These are phyloP conservation scores for Actias luna DNA, from an alignment of 2,888 invertebrate species.

Conservation along the genomic window DNA sequence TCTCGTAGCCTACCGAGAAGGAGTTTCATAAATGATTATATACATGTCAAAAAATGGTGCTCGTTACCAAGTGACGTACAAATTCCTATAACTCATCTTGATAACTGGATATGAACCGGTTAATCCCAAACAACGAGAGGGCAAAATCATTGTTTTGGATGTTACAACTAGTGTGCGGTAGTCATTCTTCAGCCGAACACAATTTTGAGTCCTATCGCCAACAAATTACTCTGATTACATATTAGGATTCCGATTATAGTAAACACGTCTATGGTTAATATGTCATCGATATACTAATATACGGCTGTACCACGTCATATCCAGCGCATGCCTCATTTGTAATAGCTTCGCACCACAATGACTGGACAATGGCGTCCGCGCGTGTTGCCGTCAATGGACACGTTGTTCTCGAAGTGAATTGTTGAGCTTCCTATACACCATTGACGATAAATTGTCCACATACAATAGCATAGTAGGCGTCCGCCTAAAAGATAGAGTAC, in stretches of 20 bases:
- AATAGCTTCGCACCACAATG: constrained; percentile 34
- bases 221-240: background rate
- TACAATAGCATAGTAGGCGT: constrained; percentile 68
- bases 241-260: background rate
- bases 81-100: too few relatives aligned
- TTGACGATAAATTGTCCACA: constrained; percentile 69
- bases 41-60: too few relatives aligned
- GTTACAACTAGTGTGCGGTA: too few relatives aligned
- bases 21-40: too few relatives aligned
- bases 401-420: constrained; percentile 62
- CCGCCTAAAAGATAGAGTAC: constrained; percentile 32
- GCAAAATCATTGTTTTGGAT: too few relatives aligned
- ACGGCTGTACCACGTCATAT: constrained; percentile 36
- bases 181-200: too few relatives aligned
- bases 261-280: background rate
- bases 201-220: too few relatives aligned
- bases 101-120: too few relatives aligned
- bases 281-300: constrained; percentile 31
- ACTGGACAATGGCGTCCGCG: constrained; percentile 46
- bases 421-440: constrained; percentile 52
- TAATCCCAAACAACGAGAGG: too few relatives aligned
- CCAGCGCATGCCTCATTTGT: constrained; percentile 58
- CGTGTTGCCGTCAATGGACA: constrained; percentile 50
- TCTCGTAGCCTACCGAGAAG: too few relatives aligned
- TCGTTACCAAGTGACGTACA: too few relatives aligned